Evolutionary conservation across 2,797 vertebrate species (phyloP), one percentile per base, ranked within the genome.

Genomic region (Myotis findleyi): DNA sequence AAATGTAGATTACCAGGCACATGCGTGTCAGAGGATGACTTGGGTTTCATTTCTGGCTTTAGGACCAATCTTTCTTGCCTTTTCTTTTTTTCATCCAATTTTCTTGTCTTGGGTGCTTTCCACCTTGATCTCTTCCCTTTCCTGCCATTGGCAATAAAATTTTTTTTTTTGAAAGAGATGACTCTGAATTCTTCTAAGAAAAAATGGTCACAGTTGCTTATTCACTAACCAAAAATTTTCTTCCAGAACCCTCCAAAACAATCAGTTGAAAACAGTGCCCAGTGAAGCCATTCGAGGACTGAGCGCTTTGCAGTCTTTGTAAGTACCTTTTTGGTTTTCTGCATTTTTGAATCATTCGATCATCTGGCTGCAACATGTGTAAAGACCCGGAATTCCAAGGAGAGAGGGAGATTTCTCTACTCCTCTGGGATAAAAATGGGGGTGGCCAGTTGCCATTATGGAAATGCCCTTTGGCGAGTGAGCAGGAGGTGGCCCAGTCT

Each of bases 161-260:
- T 76, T 33, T 76, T 80, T 76, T 80, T 85, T 64, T 87, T 73
- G 3, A 13, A 57, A 85, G 53, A 84, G 77, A 87, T 17, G 9
- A 6, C 66, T 86, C 27, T 53, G 49, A 59, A 41, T 44, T 92
- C 5, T 83, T 81, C 38, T 71, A 9, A 73, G 41, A 91, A 89
- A 87, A 89, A 69, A 64, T 51, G 3, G 23, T 69, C 69, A 55
- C 49, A 36, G 38, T 51, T 66, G 30, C 30, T 83, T 92, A 79
- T 59, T 87, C 36, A 93, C 92, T 89, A 81, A 97, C 51, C n/a
- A 53, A 33, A 89, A 55, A 3, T 95, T 95, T 97, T 91, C 98
- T 98, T 98, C 41, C 97, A 99, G 99, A 97, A 99, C 99, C 97
- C 98, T 99, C 13, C 99, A 99, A 98, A 99, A 99, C 97, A 99